Evolutionary conservation across 2,888 invertebrate species (phyloP).

Genomic region (Rhamnusium bicolor): DNA sequence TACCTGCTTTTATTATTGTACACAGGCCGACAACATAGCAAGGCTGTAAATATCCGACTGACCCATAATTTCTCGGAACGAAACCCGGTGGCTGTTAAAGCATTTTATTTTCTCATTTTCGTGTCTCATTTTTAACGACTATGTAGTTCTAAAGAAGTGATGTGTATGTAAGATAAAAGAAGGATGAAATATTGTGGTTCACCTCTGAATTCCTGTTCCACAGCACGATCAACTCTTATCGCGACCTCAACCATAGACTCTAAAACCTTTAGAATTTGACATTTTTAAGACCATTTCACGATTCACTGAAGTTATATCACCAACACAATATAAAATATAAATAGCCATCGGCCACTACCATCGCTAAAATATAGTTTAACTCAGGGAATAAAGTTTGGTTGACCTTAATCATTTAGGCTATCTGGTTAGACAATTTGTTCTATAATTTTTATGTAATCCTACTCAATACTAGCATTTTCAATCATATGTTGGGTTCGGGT

Average conservation of each 20-base stretch:
- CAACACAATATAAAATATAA: background rate
- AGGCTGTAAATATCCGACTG: constrained; percentile 41
- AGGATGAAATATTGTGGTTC: constrained; percentile 33
- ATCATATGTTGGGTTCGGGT: too few species aligned
- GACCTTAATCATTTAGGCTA: too few species aligned
- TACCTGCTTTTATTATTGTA: constrained; percentile 49
- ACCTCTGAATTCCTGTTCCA: constrained; percentile 33
- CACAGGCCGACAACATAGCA: constrained; percentile 22
- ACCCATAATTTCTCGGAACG: constrained; percentile 48
- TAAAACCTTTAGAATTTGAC: background rate
- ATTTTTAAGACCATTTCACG: background rate
- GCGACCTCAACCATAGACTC: constrained; percentile 10
- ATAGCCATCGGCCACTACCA: background rate
- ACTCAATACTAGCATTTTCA: too few species aligned
- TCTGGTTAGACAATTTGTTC: too few species aligned
- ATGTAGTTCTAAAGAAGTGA: constrained; percentile 38
- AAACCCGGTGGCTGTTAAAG: constrained; percentile 45
- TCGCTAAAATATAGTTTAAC: background rate
- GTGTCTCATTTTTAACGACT: constrained; percentile 41
- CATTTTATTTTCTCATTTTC: constrained; percentile 40
- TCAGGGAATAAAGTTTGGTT: too few species aligned
- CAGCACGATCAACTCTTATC: constrained; percentile 33
- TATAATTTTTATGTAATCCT: too few species aligned
- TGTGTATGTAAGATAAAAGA: constrained; percentile 36
- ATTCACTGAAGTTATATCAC: background rate